Evolutionary conservation across 2,113 vertebrate genomes (phyloP).

Genomic region (Natator depressus): DNA sequence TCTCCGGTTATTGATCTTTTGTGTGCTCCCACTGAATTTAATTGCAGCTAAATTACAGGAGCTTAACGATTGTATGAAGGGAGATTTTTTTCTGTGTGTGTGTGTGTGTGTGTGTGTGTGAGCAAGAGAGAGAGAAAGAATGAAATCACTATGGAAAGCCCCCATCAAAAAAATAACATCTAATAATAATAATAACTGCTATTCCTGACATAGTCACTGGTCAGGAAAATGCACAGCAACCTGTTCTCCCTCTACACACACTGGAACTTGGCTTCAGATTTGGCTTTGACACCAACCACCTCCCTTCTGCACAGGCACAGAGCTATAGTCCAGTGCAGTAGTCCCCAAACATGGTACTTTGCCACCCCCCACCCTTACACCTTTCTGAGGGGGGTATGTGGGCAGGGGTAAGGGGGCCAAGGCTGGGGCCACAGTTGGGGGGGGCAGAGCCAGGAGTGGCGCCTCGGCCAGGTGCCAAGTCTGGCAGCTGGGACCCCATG

Average conservation of each 20-base stretch:
- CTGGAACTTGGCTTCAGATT: not conserved
- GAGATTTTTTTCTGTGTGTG: not conserved
- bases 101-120: not conserved
- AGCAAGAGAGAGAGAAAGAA: accelerated
- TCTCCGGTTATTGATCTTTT: slow-evolving; percentile 42
- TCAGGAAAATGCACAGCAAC: not conserved
- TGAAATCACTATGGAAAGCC: not conserved
- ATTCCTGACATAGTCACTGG: not conserved
- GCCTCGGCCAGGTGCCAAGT: too few species aligned
- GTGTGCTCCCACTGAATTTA: slow-evolving; percentile 32
- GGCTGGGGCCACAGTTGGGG: too few species aligned
- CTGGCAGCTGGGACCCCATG: too few species aligned
- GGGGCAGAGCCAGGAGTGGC: too few species aligned
- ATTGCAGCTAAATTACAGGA: slow-evolving; percentile 45
- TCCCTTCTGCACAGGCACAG: not conserved
- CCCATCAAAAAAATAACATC: not conserved
- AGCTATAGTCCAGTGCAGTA: not conserved
- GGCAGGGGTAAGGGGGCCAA: too few species aligned
- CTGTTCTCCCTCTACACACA: not conserved
- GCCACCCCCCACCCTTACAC: too few species aligned
- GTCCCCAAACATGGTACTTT: too few species aligned
- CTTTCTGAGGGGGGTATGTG: too few species aligned
- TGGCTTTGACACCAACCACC: not conserved
- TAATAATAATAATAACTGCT: not conserved
- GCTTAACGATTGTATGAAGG: slow-evolving; percentile 29